Percentiles rank a stretch among this genome's conserved stretches.
phyloP scores from a whole-genome alignment of 2,113 vertebrate species.

The Entomyzon cyanotis region DNA sequence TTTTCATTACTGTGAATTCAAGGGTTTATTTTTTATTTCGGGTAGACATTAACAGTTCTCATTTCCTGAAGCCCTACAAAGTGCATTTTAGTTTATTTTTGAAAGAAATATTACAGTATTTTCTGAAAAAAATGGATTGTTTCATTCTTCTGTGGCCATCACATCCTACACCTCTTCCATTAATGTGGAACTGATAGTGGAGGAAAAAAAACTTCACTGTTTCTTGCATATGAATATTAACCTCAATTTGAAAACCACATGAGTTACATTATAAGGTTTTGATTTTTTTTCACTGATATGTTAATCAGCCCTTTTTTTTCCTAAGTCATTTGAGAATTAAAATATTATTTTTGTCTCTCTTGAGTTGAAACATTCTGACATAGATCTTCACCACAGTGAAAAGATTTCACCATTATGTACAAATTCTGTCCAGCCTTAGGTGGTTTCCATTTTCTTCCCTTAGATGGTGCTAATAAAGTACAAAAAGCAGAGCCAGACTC shows the following conservation, averaged over 20 bases:
- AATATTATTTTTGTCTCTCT: background rate
- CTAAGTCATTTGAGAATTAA: background rate
- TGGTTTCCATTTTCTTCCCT: constrained; percentile 55
- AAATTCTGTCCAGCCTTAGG: background rate
- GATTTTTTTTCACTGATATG: background rate
- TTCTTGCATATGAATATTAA: background rate
- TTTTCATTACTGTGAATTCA: background rate
- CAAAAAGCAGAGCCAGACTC: constrained; percentile 13
- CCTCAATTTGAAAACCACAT: background rate
- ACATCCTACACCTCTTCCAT: background rate
- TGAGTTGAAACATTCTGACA: background rate
- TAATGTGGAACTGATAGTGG: background rate
- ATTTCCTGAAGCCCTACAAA: background rate
- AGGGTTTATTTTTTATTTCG: background rate
- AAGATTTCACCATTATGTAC: background rate
- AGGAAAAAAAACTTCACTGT: background rate
- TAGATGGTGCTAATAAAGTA: constrained; percentile 72
- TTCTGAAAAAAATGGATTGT: background rate
- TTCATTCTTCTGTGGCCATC: background rate
- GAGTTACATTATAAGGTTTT: background rate
- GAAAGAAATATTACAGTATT: background rate
- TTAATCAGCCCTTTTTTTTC: background rate
- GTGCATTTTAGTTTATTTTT: background rate
- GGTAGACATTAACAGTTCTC: background rate
- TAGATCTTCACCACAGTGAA: background rate